A percentile compares a stretch with the other conserved stretches of the same genome.
phyloP scores from a whole-genome alignment of 2,113 vertebrate species.

The Pithys albifrons region DNA sequence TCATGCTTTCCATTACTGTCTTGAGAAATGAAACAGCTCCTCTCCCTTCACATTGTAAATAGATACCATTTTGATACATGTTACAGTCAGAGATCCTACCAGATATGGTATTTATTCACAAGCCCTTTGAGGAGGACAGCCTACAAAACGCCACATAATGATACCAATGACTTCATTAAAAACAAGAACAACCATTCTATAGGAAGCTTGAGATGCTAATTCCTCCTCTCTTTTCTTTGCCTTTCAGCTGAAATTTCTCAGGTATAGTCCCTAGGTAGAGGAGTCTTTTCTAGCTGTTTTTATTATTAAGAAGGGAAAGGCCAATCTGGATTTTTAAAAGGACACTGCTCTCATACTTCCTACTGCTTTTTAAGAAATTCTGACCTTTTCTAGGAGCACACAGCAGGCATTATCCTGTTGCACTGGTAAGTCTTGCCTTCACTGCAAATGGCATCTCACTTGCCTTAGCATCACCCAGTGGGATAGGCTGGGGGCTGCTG shows the following conservation, averaged over 20 bases:
- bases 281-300: background rate
- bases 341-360: background rate
- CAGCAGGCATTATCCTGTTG: background rate
- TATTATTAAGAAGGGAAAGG: background rate
- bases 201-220: background rate
- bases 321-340: background rate
- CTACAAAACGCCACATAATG: conserved; percentile 6
- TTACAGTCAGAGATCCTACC: conserved; percentile 32
- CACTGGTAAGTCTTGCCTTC: background rate
- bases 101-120: conserved; percentile 39
- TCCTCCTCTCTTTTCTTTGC: background rate
- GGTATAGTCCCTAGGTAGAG: background rate
- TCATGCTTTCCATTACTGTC: conserved; percentile 44
- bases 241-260: conserved; percentile 2
- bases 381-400: background rate
- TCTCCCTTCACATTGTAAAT: conserved; percentile 20
- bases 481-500: background rate
- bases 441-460: background rate
- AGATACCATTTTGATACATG: background rate
- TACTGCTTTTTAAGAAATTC: background rate
- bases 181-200: background rate
- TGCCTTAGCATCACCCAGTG: background rate
- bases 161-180: background rate
- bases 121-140: background rate
- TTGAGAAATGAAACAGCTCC: background rate